These are phyloP conservation scores for Drosophila paramelanica DNA, from an alignment of 2,888 invertebrate genomes.

Conservation along the genomic window DNA sequence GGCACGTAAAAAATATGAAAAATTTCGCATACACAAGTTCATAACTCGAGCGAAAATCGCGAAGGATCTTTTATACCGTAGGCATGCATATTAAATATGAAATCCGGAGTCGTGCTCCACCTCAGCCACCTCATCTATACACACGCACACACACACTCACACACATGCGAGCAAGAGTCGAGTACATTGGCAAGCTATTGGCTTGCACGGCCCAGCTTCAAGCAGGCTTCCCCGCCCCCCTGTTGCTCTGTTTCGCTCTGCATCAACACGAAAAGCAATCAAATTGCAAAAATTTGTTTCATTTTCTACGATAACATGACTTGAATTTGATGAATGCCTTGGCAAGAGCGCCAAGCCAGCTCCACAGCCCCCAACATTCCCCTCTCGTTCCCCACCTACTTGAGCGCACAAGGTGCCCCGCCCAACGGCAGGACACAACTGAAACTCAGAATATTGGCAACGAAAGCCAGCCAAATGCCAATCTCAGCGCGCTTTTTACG, in stretches of 20 bases:
- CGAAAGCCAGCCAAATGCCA: constrained; percentile 75
- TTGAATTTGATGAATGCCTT: constrained; percentile 80
- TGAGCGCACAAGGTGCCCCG: constrained; percentile 13
- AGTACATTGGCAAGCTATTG: constrained; percentile 56
- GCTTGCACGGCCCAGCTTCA: constrained; percentile 7
- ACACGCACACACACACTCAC: constrained; percentile 5
- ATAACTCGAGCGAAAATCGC: constrained; percentile 60
- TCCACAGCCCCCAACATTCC: neutral
- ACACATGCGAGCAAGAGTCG: constrained; percentile 3
- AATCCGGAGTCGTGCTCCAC: constrained; percentile 28
- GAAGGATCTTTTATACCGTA: constrained; percentile 44
- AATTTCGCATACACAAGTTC: constrained; percentile 70
- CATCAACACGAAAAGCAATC: constrained; percentile 79
- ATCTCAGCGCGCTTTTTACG: constrained; percentile 74
- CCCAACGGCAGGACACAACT: constrained; percentile 30
- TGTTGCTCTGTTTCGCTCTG: constrained; percentile 27
- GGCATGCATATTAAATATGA: constrained; percentile 75
- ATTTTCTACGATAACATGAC: constrained; percentile 80
- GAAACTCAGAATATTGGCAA: constrained; percentile 71
- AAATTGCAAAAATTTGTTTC: constrained; percentile 80
- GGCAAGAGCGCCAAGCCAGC: constrained; percentile 49
- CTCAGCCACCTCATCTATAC: constrained; percentile 43
- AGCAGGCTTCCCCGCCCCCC: neutral
- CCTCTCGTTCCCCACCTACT: neutral
- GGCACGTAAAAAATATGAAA: constrained; percentile 77